Evolutionary conservation across 2,113 vertebrate species (phyloP).

Genomic region (Leuciscus idus): DNA sequence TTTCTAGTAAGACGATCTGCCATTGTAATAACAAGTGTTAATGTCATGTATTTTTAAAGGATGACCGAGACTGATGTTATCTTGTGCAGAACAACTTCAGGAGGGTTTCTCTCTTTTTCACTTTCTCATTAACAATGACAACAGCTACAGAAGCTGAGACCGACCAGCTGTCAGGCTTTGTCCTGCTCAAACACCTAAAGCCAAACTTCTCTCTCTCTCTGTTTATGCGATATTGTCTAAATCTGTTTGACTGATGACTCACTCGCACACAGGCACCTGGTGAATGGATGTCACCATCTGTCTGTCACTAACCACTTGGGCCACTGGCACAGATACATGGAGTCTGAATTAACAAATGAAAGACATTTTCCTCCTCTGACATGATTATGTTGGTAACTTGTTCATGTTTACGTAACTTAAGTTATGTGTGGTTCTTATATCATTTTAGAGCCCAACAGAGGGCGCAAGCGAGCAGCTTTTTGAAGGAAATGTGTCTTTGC

Average conservation of each 20-base stretch:
- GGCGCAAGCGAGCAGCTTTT: constrained; percentile 4
- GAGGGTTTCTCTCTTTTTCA: constrained; percentile 60
- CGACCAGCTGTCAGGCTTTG: constrained; percentile 69
- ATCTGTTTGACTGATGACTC: constrained; percentile 23
- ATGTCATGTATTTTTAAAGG: neutral
- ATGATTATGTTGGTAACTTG: neutral
- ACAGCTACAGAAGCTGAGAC: constrained; percentile 61
- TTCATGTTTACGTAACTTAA: neutral
- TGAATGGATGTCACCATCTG: constrained; percentile 42
- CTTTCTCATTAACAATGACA: constrained; percentile 64
- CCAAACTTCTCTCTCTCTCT: neutral
- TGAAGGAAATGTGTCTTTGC: neutral
- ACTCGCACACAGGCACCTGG: constrained; percentile 24
- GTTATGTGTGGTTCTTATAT: constrained; percentile 10
- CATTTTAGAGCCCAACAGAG: constrained; percentile 35
- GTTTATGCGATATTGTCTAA: neutral
- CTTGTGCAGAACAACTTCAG: constrained; percentile 59
- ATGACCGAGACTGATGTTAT: constrained; percentile 60
- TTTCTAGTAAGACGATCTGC: neutral
- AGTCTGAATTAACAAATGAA: constrained; percentile 10
- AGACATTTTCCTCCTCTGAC: neutral
- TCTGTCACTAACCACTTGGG: constrained; percentile 30
- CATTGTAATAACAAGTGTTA: neutral
- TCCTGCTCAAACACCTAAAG: constrained; percentile 52
- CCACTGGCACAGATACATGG: neutral